Base-by-base conservation (phyloP, 2,113 vertebrate species). In the Arvicanthis niloticus region DNA sequence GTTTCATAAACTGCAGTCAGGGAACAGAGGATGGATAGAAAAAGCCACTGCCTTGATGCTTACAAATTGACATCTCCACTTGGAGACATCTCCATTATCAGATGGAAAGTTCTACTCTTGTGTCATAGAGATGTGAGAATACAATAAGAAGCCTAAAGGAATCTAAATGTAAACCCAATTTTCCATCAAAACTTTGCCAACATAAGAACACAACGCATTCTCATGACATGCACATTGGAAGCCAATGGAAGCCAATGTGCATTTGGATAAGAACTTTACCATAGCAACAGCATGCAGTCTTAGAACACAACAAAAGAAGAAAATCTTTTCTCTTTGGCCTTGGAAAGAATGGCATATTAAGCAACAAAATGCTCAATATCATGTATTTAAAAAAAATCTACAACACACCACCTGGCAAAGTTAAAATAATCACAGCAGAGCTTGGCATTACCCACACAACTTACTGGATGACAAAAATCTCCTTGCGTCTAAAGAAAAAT, bases 401-500 rank as follows among this genome's bases (percentile, higher is more conserved):
- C 21, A 98, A 53, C 98, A 98, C 96, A 98, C 94, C 98, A 95
- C 34, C 97, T 93, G 91, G 96, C 93, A 97, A 96, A 48, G 98
- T 96, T 96, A 95, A 89, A 76, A 82, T 97, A 98, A 97, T 56
- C 98, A 99, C 98, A 98, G 96, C 97, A 87, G 42, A 93, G 76
- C 76, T 98, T 89, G 97, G 97, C 94, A 98, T 88, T 60, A 97
- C 95, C 95, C 78, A 97, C 80, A 91, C 91, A 97, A 99, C 99
- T 99, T 99, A 99, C 99, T 99, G 99, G 98, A 99, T 99, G 98
- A 99, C 99, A 99, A 99, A 99, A 98, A 99, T 99, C 98, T 99
- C 99, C 98, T 99, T 99, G 98, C 99, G 99, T 99, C 99, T 99
- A 99, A 99, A 99, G 99, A 99, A 99, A 99, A 99, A 99, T 96